phyloP scores from a whole-genome alignment of 1,140 invertebrate species.

The Archegozetes longisetosus region DNA sequence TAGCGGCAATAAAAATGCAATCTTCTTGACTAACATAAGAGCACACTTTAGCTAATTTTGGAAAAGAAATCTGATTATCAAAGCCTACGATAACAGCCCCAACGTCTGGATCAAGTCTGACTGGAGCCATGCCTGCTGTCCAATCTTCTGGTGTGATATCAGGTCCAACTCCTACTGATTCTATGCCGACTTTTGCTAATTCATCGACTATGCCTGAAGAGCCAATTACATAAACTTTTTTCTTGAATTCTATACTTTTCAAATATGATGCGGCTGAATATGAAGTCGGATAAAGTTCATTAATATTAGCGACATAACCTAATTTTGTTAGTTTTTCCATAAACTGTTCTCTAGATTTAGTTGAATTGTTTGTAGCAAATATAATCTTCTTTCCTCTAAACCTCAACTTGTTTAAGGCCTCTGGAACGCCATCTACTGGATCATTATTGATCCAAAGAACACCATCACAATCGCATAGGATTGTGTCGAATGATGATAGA shows the following conservation, averaged over 20 bases:
- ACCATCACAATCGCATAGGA: constrained; percentile 72
- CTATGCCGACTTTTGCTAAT: constrained; percentile 25
- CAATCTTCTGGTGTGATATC: constrained; percentile 23
- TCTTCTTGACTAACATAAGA: constrained; percentile 58
- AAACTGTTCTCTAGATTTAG: constrained; percentile 62
- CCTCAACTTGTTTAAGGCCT: constrained; percentile 6
- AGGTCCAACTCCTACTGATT: constrained; percentile 27
- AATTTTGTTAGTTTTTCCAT: constrained; percentile 53
- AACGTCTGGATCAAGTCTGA: constrained; percentile 35
- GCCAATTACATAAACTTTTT: constrained; percentile 2
- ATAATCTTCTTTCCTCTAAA: constrained; percentile 14
- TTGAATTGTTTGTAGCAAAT: constrained; percentile 77
- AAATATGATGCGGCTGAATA: constrained; percentile 31
- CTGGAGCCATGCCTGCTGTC: constrained; percentile 20
- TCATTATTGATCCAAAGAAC: constrained; percentile 1
- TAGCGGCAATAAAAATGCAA: constrained; percentile 74
- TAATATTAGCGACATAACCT: constrained; percentile 48
- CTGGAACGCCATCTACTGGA: constrained; percentile 8
- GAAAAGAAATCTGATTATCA: constrained; percentile 75
- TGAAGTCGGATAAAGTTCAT: constrained; percentile 5
- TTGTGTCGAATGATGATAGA: constrained; percentile 53
- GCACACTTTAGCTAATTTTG: constrained; percentile 60
- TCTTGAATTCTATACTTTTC: not conserved
- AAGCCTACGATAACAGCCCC: constrained; percentile 86
- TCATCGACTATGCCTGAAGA: constrained; percentile 27